These are phyloP conservation scores for Dipodomys ordii DNA, from an alignment of 2,113 vertebrate species.

Conservation along the genomic window DNA sequence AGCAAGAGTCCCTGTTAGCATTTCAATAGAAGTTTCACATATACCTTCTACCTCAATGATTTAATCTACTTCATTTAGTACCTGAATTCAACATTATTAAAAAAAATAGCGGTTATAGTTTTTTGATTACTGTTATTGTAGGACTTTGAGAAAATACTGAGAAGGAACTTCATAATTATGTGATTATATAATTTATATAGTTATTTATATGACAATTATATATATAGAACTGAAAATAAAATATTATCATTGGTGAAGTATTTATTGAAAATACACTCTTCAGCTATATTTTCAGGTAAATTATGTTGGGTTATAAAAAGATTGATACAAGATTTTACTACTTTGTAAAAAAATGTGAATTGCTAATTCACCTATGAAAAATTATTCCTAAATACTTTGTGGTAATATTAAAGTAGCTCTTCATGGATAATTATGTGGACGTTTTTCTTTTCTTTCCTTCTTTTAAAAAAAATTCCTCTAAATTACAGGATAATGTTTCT, in stretches of 20 bases:
- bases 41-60: neutral
- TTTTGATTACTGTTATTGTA: constrained; percentile 21
- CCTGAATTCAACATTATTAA: constrained; percentile 4
- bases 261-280: constrained; percentile 1
- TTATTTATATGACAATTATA: neutral
- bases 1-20: neutral
- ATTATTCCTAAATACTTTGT: neutral
- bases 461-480: neutral
- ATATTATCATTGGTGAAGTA: neutral
- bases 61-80: constrained; percentile 19
- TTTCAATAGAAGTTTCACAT: neutral
- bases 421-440: neutral
- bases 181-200: too few species aligned
- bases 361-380: neutral
- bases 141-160: neutral
- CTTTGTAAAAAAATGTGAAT: neutral
- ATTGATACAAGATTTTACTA: neutral
- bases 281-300: neutral
- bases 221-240: constrained; percentile 32
- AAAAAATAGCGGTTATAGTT: neutral
- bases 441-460: neutral
- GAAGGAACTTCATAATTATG: neutral
- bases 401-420: neutral
- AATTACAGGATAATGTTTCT: neutral
- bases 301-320: neutral